Conservation (phyloP, 35 echinoderm and acorn worm genomes). For the Amphiura filiformis region DNA sequence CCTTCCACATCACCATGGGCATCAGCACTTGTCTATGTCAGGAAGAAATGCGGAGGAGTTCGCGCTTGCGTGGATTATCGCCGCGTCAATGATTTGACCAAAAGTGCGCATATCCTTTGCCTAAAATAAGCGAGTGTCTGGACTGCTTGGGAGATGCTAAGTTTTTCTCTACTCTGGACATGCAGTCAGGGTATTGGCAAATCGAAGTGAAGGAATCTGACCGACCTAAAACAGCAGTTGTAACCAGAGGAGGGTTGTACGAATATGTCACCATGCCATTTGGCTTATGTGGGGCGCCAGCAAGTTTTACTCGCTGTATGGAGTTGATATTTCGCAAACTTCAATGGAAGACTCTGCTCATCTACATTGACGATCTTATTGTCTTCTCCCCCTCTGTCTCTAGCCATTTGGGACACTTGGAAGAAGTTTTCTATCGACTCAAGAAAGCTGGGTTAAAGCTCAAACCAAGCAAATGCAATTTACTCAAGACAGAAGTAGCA, state of each 20-base stretch:
- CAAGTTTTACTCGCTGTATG: conserved; percentile 36
- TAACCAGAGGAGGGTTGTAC: conserved; percentile 22
- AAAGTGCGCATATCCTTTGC: conserved; percentile 40
- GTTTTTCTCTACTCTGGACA: conserved; percentile 48
- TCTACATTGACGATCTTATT: conserved; percentile 40
- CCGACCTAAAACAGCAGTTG: conserved; percentile 40
- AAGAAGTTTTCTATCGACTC: conserved; percentile 8
- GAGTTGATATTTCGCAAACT: conserved; percentile 5
- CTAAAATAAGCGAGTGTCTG: conserved; percentile 46
- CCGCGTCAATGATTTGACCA: conserved; percentile 10
- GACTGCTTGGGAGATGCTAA: conserved; percentile 23
- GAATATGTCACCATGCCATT: conserved; percentile 56
- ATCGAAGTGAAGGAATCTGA: conserved; percentile 12
- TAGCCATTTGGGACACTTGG: conserved; percentile 16
- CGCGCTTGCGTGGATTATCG: conserved; percentile 41
- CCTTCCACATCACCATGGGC: conserved; percentile 36
- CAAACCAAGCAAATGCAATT: conserved; percentile 43
- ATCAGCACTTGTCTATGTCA: conserved; percentile 30
- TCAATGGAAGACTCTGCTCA: not conserved
- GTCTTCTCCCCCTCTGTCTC: conserved; percentile 12
- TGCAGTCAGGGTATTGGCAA: conserved; percentile 31
- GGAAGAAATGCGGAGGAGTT: conserved; percentile 14
- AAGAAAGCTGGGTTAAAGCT: conserved; percentile 19
- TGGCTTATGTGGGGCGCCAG: conserved; percentile 49
- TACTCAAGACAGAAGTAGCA: conserved; percentile 45